Percentiles rank a stretch among this genome's conserved stretches.
phyloP scores from a whole-genome alignment of 1,140 invertebrate species.

The Hermatobates lingyangjiaoensis region DNA sequence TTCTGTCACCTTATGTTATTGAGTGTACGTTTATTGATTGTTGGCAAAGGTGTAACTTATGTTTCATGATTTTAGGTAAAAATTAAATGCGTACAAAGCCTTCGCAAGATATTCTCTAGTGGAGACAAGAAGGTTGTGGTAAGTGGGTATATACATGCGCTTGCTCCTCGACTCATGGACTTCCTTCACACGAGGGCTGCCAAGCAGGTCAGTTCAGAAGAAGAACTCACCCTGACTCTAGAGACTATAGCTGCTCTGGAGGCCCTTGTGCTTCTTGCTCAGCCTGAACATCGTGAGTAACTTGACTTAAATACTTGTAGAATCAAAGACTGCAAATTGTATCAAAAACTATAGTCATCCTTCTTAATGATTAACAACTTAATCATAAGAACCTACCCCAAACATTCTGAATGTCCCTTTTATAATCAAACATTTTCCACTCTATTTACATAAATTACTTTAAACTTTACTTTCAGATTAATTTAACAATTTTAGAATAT shows the following conservation, averaged over 20 bases:
- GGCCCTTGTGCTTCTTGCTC: constrained; percentile 47
- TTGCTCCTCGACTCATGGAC: constrained; percentile 54
- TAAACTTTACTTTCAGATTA: too few relatives aligned
- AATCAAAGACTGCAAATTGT: too few relatives aligned
- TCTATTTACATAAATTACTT: too few relatives aligned
- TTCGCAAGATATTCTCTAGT: constrained; percentile 53
- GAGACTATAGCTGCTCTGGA: constrained; percentile 52
- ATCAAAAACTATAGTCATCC: too few relatives aligned
- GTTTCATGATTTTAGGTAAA: constrained; percentile 34
- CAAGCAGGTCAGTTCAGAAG: constrained; percentile 33
- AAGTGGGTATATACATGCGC: constrained; percentile 59
- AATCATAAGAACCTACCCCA: too few relatives aligned
- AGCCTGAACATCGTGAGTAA: constrained; percentile 59
- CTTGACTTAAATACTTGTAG: too few relatives aligned
- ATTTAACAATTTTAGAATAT: too few relatives aligned
- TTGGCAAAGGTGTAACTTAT: background rate
- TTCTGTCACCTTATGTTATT: too few relatives aligned
- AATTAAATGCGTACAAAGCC: constrained; percentile 57
- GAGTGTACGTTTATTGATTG: background rate
- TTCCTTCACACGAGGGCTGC: constrained; percentile 41
- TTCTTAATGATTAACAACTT: too few relatives aligned
- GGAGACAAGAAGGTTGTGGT: constrained; percentile 44
- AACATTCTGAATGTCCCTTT: too few relatives aligned
- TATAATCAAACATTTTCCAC: too few relatives aligned
- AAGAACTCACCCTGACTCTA: constrained; percentile 40